phyloP scores from a whole-genome alignment of 2,113 vertebrate genomes.

The Vulpes lagopus region DNA sequence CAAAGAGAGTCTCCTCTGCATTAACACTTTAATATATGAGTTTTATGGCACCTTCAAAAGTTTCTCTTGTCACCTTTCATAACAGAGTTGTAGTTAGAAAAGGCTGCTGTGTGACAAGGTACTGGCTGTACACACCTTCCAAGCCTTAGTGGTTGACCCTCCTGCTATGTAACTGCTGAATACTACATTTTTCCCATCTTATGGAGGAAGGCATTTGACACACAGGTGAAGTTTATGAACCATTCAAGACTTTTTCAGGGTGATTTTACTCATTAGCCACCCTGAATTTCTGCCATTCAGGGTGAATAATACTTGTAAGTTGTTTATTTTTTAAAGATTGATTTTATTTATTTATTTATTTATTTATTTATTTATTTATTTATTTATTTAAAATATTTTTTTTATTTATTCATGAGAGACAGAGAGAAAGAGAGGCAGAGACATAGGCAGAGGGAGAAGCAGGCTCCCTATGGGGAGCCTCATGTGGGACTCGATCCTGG shows the following conservation, averaged over 20 bases:
- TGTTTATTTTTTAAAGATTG: not conserved
- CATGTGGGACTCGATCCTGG: too few species aligned
- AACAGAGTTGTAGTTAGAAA: not conserved
- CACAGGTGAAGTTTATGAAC: not conserved
- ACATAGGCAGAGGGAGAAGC: too few species aligned
- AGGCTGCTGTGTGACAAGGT: not conserved
- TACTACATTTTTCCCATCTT: not conserved
- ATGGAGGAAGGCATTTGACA: not conserved
- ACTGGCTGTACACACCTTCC: not conserved
- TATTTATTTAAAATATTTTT: too few species aligned
- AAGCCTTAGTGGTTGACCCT: not conserved
- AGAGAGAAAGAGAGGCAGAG: too few species aligned
- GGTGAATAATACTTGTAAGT: not conserved
- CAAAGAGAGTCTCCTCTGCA: not conserved
- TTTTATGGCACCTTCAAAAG: constrained; percentile 56
- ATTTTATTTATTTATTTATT: too few species aligned
- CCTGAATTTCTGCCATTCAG: not conserved
- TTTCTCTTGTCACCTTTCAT: not conserved
- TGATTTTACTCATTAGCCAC: not conserved
- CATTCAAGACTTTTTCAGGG: not conserved
- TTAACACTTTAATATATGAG: not conserved
- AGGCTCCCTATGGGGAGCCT: too few species aligned
- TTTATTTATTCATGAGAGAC: too few species aligned
- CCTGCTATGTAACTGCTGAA: not conserved
- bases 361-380: too few species aligned